phyloP scores from a whole-genome alignment of 92 coral and sea anemone genomes.

The Actinostola sp. region DNA sequence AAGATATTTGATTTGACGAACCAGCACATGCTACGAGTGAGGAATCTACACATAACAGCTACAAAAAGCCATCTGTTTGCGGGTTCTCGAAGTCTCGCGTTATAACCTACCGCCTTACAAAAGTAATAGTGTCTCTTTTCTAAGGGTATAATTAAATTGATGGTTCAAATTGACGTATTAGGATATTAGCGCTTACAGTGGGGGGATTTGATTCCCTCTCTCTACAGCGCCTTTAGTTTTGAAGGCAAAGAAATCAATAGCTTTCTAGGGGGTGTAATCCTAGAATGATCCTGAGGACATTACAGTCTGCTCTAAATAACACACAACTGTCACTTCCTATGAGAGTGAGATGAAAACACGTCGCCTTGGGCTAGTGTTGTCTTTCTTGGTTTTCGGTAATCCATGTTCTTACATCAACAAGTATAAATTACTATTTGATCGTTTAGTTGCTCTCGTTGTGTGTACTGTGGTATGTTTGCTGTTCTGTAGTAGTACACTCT shows the following conservation, averaged over 20 bases:
- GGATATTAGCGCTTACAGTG: neutral
- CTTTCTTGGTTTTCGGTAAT: constrained; percentile 8
- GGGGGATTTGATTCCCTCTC: neutral
- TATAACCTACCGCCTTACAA: neutral
- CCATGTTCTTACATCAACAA: too few species aligned
- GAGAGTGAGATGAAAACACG: too few species aligned
- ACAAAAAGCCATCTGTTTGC: constrained; percentile 1
- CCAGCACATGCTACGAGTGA: neutral
- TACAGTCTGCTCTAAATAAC: constrained; percentile 29
- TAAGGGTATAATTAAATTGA: neutral
- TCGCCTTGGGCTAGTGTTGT: constrained; percentile 2
- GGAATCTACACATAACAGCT: neutral
- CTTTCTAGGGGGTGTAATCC: constrained; percentile 36
- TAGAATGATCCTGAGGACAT: constrained; percentile 18
- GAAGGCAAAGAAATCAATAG: neutral
- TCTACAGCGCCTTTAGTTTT: neutral
- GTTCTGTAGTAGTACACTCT: too few species aligned
- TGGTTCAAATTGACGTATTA: neutral
- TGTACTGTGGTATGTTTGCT: too few species aligned
- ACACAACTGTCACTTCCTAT: constrained; percentile 12
- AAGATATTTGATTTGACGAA: neutral
- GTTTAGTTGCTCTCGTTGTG: too few species aligned
- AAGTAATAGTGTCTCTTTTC: neutral
- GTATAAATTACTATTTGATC: too few species aligned
- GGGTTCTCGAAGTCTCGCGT: neutral